These are phyloP conservation scores for Bradypodion ventrale DNA, from an alignment of 2,797 vertebrate species.

Conservation along the genomic window DNA sequence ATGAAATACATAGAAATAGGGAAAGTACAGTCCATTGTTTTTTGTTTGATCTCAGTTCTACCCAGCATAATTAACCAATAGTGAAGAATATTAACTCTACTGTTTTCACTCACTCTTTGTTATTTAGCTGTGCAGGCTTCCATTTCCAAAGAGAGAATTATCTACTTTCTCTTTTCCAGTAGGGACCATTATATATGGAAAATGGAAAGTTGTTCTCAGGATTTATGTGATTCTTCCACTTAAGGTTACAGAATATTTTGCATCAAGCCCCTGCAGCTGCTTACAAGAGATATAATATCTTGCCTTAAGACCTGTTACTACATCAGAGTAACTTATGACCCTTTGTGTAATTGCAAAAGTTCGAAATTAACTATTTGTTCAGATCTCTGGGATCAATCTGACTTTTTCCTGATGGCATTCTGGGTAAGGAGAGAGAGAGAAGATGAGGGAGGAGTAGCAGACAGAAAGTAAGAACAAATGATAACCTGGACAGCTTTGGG, in stretches of 20 bases:
- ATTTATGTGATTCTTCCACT: not conserved
- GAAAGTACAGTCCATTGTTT: no score
- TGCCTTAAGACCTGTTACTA: not conserved
- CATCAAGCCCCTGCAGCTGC: no score
- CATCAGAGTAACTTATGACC: not conserved
- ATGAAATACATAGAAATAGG: no score
- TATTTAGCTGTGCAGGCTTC: not conserved
- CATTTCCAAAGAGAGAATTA: no score
- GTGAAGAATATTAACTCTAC: no score
- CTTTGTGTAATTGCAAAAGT: not conserved
- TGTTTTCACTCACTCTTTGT: not conserved
- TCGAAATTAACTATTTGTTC: not conserved
- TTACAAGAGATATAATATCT: not conserved
- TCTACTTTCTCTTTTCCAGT: not conserved
- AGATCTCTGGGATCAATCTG: not conserved
- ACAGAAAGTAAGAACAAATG: not conserved
- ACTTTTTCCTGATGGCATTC: not conserved
- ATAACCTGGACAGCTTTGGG: not conserved
- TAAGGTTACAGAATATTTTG: not conserved
- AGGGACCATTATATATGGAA: not conserved
- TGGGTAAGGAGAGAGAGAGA: not conserved
- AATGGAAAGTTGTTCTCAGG: not conserved
- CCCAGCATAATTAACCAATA: no score
- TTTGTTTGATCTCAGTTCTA: no score
- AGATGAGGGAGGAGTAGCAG: not conserved